Conservation (phyloP, 2,888 invertebrate genomes). For the Seira ritae region DNA sequence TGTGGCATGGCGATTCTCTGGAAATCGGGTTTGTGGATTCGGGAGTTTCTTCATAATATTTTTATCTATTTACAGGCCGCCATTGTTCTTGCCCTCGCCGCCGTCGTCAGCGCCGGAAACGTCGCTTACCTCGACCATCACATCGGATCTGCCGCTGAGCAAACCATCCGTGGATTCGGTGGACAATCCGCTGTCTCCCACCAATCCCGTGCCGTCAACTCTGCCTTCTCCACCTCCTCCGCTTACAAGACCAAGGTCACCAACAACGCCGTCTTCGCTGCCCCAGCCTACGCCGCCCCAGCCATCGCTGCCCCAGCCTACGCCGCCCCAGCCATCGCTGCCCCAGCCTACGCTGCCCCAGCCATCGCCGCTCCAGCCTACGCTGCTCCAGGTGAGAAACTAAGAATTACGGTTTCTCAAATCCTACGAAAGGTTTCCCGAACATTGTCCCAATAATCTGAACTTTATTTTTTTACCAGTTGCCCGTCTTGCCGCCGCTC, state of each 20-base stretch:
- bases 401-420: neutral
- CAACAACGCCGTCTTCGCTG: conserved; percentile 46
- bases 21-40: too few species aligned
- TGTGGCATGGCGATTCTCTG: too few species aligned
- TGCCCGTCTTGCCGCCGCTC: conserved; percentile 74
- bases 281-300: conserved; percentile 23
- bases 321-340: conserved; percentile 12
- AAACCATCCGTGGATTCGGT: conserved; percentile 69
- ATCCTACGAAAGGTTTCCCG: too few species aligned
- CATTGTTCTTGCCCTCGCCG: conserved; percentile 59
- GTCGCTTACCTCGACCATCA: conserved; percentile 55
- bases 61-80: conserved; percentile 45
- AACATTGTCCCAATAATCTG: neutral
- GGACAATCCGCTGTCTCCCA: conserved; percentile 61
- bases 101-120: conserved; percentile 54
- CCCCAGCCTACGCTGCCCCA: neutral
- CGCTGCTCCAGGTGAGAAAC: conserved; percentile 22
- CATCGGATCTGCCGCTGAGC: conserved; percentile 63
- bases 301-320: conserved; percentile 28
- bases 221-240: conserved; percentile 48
- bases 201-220: conserved; percentile 59
- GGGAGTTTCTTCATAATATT: too few species aligned
- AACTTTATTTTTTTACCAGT: conserved; percentile 73
- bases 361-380: conserved; percentile 18
- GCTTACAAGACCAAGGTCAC: conserved; percentile 55